These are phyloP conservation scores for Pseudomyrmex dendroicus DNA, from an alignment of 1,140 invertebrate genomes.

Conservation along the genomic window DNA sequence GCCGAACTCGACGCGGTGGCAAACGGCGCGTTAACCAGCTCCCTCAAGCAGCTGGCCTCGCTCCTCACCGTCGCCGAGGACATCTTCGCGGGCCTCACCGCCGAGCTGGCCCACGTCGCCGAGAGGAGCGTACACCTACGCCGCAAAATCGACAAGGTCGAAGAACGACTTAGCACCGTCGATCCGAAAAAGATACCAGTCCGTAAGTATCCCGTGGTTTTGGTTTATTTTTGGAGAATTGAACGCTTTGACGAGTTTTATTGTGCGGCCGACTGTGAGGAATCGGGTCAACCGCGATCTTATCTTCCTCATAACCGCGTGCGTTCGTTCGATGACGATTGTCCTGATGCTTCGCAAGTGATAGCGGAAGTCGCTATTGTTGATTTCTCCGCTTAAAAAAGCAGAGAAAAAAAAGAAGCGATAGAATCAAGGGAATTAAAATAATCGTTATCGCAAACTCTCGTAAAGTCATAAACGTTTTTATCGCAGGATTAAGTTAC, in stretches of 20 bases:
- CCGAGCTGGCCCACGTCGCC: conserved; percentile 84
- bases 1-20: conserved; percentile 85
- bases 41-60: conserved; percentile 86
- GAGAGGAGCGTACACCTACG: conserved; percentile 84
- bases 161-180: conserved; percentile 79
- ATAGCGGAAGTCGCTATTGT: not conserved
- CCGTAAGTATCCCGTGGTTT: conserved; percentile 84
- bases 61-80: conserved; percentile 85
- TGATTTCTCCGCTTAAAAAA: not conserved
- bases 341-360: not conserved
- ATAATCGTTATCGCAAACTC: too few relatives aligned
- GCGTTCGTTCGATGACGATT: not conserved
- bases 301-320: not conserved
- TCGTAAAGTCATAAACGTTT: too few relatives aligned
- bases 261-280: too few relatives aligned
- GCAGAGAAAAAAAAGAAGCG: not conserved
- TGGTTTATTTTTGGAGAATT: not conserved
- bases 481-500: conserved; percentile 1
- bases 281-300: not conserved
- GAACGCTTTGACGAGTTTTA: not conserved
- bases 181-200: conserved; percentile 87
- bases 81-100: conserved; percentile 85
- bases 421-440: not conserved
- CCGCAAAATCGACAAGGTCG: conserved; percentile 82
- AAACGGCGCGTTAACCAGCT: conserved; percentile 85